Base-by-base conservation (phyloP, 2,888 invertebrate genomes). In the Callyntrura sp. region DNA sequence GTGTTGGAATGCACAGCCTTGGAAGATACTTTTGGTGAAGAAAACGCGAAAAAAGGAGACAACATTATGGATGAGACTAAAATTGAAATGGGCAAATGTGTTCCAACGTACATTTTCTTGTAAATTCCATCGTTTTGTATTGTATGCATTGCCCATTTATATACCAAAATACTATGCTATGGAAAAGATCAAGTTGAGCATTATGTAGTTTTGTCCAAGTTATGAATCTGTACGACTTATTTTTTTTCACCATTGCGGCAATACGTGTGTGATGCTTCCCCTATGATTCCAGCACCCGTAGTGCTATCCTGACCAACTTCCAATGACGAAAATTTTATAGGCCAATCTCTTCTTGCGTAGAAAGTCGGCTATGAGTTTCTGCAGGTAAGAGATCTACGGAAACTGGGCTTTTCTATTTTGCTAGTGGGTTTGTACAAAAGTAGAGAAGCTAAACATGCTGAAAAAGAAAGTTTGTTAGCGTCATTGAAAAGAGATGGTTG, bases 321-420 rank as follows among this genome's bases (percentile, higher is more conserved):
- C 35, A 48, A 82, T n/a, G 82, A 88, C 73, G 88, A 70, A 60
- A 73, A 88, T 88, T 88, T 88, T 88, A 88, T 88, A 55, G 65
- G 76, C 45, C 45, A 23, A 35, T 4, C 2, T 35, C 35, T 35
- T 35, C 35, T 35, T 35, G 35, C 6, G 35, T 35, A 35, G 35
- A 35, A 4, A 51, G 9, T 1, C 12, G 51, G n/a, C n/a, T n/a
- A n/a, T n/a, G n/a, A 51, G 9, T 51, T 51, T 11, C 1, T 12
- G 51, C 51, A 51, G 51, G 51, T 51, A 51, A 51, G 9, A 12
- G n/a, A 5, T 6, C 35, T 35, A 6, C 35, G 6, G 35, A 35
- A 35, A 35, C 3, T 35, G 35, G 6, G 6, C 35, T 35, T 35
- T 35, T 35, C 6, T 35, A 4, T 35, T 35, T 35, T 35, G 35